Percentiles rank a stretch among this genome's conserved stretches.
Conservation (phyloP, 2,888 invertebrate species). For the Xylota sylvarum region DNA sequence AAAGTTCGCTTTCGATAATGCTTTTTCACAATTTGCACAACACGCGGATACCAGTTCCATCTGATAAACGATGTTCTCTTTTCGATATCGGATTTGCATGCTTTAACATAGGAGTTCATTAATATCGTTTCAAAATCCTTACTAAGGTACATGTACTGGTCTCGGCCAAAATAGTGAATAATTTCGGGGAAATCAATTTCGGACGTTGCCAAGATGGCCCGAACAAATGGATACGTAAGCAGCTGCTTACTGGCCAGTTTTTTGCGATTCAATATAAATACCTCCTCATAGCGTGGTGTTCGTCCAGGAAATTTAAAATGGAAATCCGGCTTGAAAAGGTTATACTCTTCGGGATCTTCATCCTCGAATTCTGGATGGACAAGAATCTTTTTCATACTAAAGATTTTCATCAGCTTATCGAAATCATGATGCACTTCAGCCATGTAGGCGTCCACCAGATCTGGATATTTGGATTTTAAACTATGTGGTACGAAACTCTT, state of each 20-base stretch:
- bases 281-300: constrained; percentile 86
- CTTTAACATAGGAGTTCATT: constrained; percentile 79
- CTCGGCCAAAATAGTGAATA: constrained; percentile 82
- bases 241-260: constrained; percentile 87
- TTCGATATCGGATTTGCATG: constrained; percentile 82
- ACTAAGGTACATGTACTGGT: constrained; percentile 55
- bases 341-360: constrained; percentile 85
- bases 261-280: constrained; percentile 86
- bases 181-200: constrained; percentile 83
- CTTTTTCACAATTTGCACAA: constrained; percentile 82
- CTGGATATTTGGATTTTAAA: constrained; percentile 86
- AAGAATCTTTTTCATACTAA: constrained; percentile 88
- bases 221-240: constrained; percentile 88
- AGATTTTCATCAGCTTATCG: constrained; percentile 87
- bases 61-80: constrained; percentile 83
- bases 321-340: constrained; percentile 81
- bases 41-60: constrained; percentile 84
- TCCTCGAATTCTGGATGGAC: constrained; percentile 86
- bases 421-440: constrained; percentile 86
- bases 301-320: constrained; percentile 87
- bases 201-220: constrained; percentile 83
- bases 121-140: constrained; percentile 72
- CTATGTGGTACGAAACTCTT: constrained; percentile 86
- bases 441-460: constrained; percentile 85
- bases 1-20: constrained; percentile 81